Base-by-base conservation (phyloP, 2,888 invertebrate species). In the Dysmachus trigonus region DNA sequence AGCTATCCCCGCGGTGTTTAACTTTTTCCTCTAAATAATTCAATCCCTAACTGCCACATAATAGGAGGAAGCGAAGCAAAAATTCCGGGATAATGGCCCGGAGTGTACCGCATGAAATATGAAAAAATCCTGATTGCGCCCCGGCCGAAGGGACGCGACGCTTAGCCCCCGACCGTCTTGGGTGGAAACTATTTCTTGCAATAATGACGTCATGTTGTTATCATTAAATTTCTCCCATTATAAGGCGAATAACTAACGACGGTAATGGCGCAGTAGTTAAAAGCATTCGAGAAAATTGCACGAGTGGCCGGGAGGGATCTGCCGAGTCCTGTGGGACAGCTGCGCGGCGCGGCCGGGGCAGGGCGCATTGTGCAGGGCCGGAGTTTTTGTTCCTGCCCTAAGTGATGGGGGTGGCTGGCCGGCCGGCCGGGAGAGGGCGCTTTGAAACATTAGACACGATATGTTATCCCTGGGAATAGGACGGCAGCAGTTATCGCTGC, bases 211-310 rank as follows among this genome's bases (percentile, higher is more conserved):
- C 82, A 82, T 62, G 82, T 71, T 38, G 82, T 35, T 82, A 82
- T 82, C 82, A 82, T 82, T 82, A 82, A 82, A 82, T 82, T 82
- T 71, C 82, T 82, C n/a, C 82, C 62, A 82, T 82, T 82, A 82
- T 82, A 82, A 82, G 22, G 53, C 51, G 82, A 82, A 82, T 82
- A 82, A 82, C 82, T 82, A 71, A 82, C 82, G 33, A 82, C 62
- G 82, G 53, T 82, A 82, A 82, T 82, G 82, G 82, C 33, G 82
- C 62, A 33, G 82, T 82, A 82, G 82, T 82, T 82, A 82, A 82
- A 82, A 82, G 82, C 71, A 71, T 82, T 82, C 62, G 10, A 71
- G 82, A 82, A 82, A 82, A 82, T 82, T 82, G 82, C 82, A 82
- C 30, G 62, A 82, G 22, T 82, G 82, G 71, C 62, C 82, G 53